Conservation (phyloP, 2,797 vertebrate genomes). For the Molossus alvarezi region DNA sequence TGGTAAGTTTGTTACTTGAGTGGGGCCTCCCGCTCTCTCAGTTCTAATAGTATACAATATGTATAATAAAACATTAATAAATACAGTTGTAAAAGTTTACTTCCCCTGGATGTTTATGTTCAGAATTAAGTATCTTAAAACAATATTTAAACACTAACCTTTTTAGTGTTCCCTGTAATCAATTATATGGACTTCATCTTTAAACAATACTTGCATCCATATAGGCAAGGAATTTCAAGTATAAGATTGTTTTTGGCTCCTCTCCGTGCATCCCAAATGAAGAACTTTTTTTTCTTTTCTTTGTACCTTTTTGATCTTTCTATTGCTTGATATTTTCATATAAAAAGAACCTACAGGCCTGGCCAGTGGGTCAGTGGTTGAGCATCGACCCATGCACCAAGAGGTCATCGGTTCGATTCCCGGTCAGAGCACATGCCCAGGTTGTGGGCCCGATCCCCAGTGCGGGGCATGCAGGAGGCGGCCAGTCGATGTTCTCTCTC, state of each 20-base stretch:
- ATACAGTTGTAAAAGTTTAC: constrained; percentile 87
- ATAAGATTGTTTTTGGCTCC: not conserved
- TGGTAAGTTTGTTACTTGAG: constrained; percentile 88
- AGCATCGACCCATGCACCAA: no score
- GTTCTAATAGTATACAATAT: constrained; percentile 86
- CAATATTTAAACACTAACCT: constrained; percentile 7
- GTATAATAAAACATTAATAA: constrained; percentile 90
- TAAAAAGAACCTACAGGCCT: constrained; percentile 1
- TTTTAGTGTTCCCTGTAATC: not conserved
- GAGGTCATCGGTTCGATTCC: no score
- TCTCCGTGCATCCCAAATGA: not conserved
- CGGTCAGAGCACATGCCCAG: no score
- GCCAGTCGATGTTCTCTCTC: no score
- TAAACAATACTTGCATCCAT: not conserved
- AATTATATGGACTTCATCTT: not conserved
- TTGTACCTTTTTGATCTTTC: not conserved
- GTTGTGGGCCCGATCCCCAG: no score
- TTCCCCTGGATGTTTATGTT: constrained; percentile 82
- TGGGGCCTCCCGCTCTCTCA: constrained; percentile 56
- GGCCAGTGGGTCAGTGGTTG: no score
- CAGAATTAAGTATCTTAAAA: constrained; percentile 69
- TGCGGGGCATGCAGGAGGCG: no score
- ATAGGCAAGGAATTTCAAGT: not conserved
- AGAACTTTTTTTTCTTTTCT: constrained; percentile 14
- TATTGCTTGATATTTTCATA: constrained; percentile 2